Percentiles rank a stretch among this genome's conserved stretches.
phyloP scores from a whole-genome alignment of 2,113 vertebrate genomes.

The Thermophis baileyi region DNA sequence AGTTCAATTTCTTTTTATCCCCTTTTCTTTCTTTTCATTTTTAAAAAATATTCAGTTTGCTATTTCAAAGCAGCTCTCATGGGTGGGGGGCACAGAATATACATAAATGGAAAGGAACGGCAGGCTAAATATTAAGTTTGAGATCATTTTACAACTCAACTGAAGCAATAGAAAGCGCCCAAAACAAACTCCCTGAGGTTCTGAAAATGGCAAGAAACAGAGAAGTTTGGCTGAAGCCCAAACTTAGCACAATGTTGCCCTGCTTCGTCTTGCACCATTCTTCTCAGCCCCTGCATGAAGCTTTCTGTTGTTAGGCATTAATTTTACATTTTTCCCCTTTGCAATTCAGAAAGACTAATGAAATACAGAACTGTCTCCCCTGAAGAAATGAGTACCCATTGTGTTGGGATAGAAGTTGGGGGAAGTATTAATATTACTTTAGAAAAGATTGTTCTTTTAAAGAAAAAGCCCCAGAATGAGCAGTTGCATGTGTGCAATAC shows the following conservation, averaged over 20 bases:
- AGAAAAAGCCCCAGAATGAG: not conserved
- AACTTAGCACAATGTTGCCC: slow-evolving; percentile 56
- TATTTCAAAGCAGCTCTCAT: slow-evolving; percentile 20
- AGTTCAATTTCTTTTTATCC: slow-evolving; percentile 1
- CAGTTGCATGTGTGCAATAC: slow-evolving; percentile 38
- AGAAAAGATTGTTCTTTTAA: slow-evolving; percentile 9
- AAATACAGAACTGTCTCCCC: slow-evolving; percentile 62
- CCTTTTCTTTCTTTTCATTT: not conserved
- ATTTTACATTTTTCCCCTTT: slow-evolving; percentile 55
- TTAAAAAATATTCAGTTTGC: not conserved
- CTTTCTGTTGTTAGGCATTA: slow-evolving; percentile 62
- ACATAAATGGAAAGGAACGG: slow-evolving; percentile 29
- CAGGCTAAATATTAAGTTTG: slow-evolving; percentile 55
- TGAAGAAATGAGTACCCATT: slow-evolving; percentile 60
- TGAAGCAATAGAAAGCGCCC: slow-evolving; percentile 52
- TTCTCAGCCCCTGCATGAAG: slow-evolving; percentile 57
- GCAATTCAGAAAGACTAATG: slow-evolving; percentile 53
- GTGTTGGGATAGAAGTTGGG: slow-evolving; percentile 20
- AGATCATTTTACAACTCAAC: slow-evolving; percentile 35
- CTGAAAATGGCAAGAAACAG: slow-evolving; percentile 46
- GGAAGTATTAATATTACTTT: slow-evolving; percentile 20
- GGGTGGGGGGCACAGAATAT: not conserved
- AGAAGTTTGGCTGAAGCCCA: slow-evolving; percentile 59
- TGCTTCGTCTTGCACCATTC: slow-evolving; percentile 50
- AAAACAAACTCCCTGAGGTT: slow-evolving; percentile 64